Evolutionary conservation across 92 coral and sea anemone genomes (phyloP).

Genomic region (Micromussa lordhowensis): DNA sequence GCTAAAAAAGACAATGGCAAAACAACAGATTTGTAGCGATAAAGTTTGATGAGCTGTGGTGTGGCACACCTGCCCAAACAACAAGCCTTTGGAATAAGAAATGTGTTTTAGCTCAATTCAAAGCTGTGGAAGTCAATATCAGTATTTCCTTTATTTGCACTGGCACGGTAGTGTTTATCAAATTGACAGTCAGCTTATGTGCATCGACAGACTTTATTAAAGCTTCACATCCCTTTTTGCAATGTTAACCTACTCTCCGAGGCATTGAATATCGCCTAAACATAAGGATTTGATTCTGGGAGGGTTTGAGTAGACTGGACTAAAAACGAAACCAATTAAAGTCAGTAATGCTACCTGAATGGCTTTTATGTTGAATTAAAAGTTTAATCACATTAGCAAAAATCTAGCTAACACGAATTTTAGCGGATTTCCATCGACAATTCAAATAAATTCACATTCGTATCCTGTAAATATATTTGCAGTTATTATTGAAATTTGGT

Average conservation of each 20-base stretch:
- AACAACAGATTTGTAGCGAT: not conserved
- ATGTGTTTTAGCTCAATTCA: not conserved
- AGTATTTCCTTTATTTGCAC: not conserved
- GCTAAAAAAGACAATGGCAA: not conserved
- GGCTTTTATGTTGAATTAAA: not conserved
- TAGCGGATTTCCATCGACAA: too few relatives aligned
- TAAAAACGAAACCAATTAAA: not conserved
- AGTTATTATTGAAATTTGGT: too few relatives aligned
- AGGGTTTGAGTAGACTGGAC: not conserved
- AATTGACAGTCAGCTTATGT: too few relatives aligned
- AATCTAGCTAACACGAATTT: too few relatives aligned
- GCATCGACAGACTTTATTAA: too few relatives aligned
- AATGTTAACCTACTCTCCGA: not conserved
- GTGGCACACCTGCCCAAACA: not conserved
- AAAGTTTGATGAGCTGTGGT: not conserved
- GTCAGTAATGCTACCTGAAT: not conserved
- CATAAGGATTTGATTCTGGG: not conserved
- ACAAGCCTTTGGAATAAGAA: constrained; percentile 4
- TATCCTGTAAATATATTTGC: too few relatives aligned
- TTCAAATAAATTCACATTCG: too few relatives aligned
- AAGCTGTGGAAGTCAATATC: not conserved
- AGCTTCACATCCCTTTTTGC: not conserved
- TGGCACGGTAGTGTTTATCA: too few relatives aligned
- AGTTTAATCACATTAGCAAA: not conserved
- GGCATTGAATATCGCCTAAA: not conserved